Percentiles rank a stretch among this genome's conserved stretches.
phyloP scores from a whole-genome alignment of 2,888 invertebrate species.

The Sylvicola fuscatus region DNA sequence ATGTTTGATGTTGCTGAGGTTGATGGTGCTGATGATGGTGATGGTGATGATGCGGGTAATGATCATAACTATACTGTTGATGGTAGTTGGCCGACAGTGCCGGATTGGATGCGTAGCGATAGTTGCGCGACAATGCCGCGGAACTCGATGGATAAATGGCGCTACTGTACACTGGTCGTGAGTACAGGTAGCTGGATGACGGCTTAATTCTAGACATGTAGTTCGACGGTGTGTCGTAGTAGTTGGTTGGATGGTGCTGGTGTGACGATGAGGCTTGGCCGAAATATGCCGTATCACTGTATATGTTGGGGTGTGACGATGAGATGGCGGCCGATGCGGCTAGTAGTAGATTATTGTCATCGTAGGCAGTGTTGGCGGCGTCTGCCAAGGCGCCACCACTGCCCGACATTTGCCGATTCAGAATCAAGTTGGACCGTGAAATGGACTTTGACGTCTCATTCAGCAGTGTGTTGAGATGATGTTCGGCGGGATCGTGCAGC shows the following conservation, averaged over 20 bases:
- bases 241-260: slow-evolving; percentile 9
- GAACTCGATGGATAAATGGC: slow-evolving; percentile 5
- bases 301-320: slow-evolving; percentile 26
- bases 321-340: slow-evolving; percentile 22
- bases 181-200: slow-evolving; percentile 14
- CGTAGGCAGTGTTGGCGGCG: not conserved
- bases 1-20: slow-evolving; percentile 11
- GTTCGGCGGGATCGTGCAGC: slow-evolving; percentile 5
- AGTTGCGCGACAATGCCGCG: slow-evolving; percentile 1
- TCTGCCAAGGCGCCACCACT: no score
- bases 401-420: slow-evolving; percentile 10
- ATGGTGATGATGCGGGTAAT: slow-evolving; percentile 15
- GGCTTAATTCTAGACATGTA: slow-evolving; percentile 15
- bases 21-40: slow-evolving; percentile 15
- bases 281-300: slow-evolving; percentile 18
- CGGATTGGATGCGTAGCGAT: slow-evolving; percentile 10
- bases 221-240: slow-evolving; percentile 3
- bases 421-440: slow-evolving; percentile 24
- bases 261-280: slow-evolving; percentile 9
- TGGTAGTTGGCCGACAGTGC: slow-evolving; percentile 13
- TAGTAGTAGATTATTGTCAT: not conserved
- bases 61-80: slow-evolving; percentile 17
- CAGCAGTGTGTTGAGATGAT: slow-evolving; percentile 13
- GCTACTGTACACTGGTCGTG: slow-evolving; percentile 7
- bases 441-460: slow-evolving; percentile 26